A percentile compares a stretch with the other conserved stretches of the same genome.
phyloP scores from a whole-genome alignment of 2,888 invertebrate species.

The Acrobasis suavella region DNA sequence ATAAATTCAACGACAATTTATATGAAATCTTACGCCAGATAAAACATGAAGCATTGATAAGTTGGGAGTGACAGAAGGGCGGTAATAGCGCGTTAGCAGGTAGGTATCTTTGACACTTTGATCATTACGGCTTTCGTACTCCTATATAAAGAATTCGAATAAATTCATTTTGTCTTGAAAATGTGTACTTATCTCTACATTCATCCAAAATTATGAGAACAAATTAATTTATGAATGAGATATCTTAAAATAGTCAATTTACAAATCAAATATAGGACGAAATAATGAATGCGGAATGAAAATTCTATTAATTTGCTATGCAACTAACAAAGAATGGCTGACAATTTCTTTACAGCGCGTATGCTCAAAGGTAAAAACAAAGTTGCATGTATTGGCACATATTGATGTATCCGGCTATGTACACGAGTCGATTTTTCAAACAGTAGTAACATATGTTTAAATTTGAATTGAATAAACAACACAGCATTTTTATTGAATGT shows the following conservation, averaged over 20 bases:
- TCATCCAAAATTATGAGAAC: too few species aligned
- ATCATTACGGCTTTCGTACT: background rate
- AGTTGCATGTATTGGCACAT: background rate
- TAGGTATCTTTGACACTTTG: background rate
- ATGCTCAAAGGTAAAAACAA: too few species aligned
- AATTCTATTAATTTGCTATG: too few species aligned
- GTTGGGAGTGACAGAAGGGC: conserved; percentile 23
- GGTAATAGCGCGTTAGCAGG: background rate
- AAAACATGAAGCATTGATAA: conserved; percentile 32
- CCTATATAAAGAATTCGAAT: background rate
- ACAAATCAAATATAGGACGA: too few species aligned
- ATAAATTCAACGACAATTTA: conserved; percentile 62
- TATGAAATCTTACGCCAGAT: conserved; percentile 51
- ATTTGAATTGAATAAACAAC: background rate
- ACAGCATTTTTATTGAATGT: conserved; percentile 6
- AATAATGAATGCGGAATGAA: too few species aligned
- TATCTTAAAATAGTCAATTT: too few species aligned
- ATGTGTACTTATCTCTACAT: too few species aligned
- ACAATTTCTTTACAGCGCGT: too few species aligned
- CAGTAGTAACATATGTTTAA: background rate
- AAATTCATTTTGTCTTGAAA: too few species aligned
- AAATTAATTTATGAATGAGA: too few species aligned
- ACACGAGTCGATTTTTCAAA: conserved; percentile 3
- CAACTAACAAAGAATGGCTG: too few species aligned
- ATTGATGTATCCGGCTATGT: conserved; percentile 2